Evolutionary conservation across 2,113 vertebrate species (phyloP).

Genomic region (Sinocyclocheilus grahami): DNA sequence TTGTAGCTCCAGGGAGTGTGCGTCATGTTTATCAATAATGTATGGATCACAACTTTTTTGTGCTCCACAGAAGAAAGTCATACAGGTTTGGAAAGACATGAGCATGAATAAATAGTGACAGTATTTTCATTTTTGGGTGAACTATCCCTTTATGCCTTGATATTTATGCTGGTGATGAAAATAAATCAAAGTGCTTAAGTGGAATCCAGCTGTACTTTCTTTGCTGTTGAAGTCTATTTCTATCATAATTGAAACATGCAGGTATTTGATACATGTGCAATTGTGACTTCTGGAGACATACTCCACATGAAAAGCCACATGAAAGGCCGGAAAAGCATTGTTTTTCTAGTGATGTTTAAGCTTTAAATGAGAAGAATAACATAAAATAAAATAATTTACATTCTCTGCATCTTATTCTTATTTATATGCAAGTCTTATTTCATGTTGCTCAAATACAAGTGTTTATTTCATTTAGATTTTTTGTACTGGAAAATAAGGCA

Average conservation of each 20-base stretch:
- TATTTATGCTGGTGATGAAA: background rate
- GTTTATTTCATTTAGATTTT: background rate
- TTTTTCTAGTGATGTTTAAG: background rate
- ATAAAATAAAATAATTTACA: too few species aligned
- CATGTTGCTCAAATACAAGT: background rate
- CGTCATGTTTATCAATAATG: too few species aligned
- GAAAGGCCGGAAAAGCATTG: background rate
- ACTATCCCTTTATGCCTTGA: background rate
- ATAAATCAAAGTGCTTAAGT: background rate
- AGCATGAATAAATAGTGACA: background rate
- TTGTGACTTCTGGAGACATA: background rate
- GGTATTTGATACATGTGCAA: background rate
- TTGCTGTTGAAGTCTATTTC: background rate
- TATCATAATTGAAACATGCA: background rate
- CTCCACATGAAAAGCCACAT: background rate
- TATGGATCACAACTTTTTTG: background rate
- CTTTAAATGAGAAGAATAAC: background rate
- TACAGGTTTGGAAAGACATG: background rate
- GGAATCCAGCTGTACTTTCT: background rate
- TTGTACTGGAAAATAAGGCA: background rate
- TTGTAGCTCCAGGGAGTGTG: too few species aligned
- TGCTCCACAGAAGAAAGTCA: background rate
- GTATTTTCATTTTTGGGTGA: background rate
- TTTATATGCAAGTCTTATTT: background rate
- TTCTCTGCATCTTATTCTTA: background rate